Evolutionary conservation across 2,797 vertebrate species (phyloP).

Genomic region (Apodemus agrarius): DNA sequence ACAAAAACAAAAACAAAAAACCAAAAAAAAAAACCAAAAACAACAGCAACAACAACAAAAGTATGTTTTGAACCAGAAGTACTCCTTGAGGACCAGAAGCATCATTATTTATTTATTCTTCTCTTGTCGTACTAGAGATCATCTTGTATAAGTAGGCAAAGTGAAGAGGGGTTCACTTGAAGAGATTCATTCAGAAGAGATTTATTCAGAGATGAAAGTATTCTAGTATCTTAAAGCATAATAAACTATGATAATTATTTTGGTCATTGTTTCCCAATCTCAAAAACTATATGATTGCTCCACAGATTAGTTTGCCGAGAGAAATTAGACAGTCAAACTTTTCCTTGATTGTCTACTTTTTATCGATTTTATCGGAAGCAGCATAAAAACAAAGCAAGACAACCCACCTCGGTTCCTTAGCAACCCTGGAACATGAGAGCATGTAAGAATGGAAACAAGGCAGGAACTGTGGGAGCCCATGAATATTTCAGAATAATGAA

Average conservation of each 20-base stretch:
- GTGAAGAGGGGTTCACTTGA: not conserved
- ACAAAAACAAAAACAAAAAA: too few relatives aligned
- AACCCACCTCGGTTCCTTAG: not conserved
- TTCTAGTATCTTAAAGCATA: not conserved
- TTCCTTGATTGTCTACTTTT: not conserved
- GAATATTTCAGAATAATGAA: constrained; percentile 73
- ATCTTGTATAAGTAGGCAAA: not conserved
- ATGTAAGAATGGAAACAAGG: constrained; percentile 56
- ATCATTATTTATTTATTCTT: not conserved
- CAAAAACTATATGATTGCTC: constrained; percentile 21
- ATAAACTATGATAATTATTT: constrained; percentile 15
- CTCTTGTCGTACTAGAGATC: not conserved
- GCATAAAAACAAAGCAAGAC: constrained; percentile 56
- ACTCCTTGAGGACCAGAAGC: not conserved
- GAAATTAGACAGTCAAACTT: constrained; percentile 21
- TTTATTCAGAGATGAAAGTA: constrained; percentile 36
- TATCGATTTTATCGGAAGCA: constrained; percentile 24
- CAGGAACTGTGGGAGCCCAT: constrained; percentile 47
- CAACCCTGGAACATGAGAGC: not conserved
- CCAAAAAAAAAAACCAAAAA: too few relatives aligned
- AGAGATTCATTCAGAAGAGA: constrained; percentile 41
- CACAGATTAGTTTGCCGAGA: constrained; percentile 50
- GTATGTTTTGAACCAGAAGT: not conserved
- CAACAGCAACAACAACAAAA: too few relatives aligned
- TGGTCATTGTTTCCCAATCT: not conserved